Conservation (phyloP, 2,797 vertebrate species). For the Okamejei kenojei region DNA sequence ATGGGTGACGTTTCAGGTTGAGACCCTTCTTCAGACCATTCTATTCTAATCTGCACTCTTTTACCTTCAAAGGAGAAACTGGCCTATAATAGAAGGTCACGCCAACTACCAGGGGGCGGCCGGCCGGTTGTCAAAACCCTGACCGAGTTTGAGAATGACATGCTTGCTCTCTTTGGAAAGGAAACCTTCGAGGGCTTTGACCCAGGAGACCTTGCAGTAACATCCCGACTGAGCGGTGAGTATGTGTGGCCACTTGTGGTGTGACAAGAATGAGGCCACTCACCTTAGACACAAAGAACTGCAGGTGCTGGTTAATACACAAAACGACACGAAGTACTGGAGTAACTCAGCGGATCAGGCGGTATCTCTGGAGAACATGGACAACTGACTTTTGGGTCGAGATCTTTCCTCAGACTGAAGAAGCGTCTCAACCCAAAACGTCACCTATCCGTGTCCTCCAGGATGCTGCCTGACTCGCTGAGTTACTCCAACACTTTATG, state of each 20-base stretch:
- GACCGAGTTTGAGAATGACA: neutral
- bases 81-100: neutral
- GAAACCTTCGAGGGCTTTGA: conserved; percentile 11
- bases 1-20: too few relatives aligned
- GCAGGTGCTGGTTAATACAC: too few relatives aligned
- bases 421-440: too few relatives aligned
- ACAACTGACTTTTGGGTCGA: too few relatives aligned
- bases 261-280: neutral
- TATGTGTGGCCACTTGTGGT: neutral
- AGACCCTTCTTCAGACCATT: neutral
- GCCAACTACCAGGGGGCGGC: neutral
- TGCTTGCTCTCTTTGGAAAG: neutral
- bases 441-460: too few relatives aligned
- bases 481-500: too few relatives aligned
- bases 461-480: too few relatives aligned
- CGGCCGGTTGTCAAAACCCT: conserved; percentile 17
- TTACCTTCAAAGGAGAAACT: conserved; percentile 20
- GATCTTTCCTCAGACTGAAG: too few relatives aligned
- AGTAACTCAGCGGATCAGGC: too few relatives aligned
- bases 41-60: neutral
- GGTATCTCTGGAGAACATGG: too few relatives aligned
- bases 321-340: too few relatives aligned
- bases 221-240: neutral
- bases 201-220: neutral
- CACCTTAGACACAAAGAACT: too few relatives aligned